Evolutionary conservation across 1,140 invertebrate genomes (phyloP).

Genomic region (Hypothenemus hampei): DNA sequence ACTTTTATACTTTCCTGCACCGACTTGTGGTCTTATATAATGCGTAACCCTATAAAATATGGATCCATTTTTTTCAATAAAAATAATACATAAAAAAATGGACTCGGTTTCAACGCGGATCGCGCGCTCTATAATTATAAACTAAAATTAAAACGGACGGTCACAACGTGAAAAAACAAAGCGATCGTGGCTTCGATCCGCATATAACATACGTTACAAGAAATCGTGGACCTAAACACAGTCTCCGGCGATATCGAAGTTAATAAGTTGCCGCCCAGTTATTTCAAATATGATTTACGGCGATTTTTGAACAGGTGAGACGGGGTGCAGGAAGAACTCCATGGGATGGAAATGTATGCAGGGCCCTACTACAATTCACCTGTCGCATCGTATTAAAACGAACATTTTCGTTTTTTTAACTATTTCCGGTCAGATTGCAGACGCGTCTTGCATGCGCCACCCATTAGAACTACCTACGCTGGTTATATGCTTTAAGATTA

Average conservation of each 20-base stretch:
- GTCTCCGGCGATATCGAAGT: constrained; percentile 37
- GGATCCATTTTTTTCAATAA: constrained; percentile 44
- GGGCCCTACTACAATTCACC: constrained; percentile 38
- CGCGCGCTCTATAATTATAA: constrained; percentile 43
- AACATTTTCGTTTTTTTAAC: constrained; percentile 43
- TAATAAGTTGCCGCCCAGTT: constrained; percentile 47
- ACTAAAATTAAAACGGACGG: constrained; percentile 40
- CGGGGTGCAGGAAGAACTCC: constrained; percentile 24
- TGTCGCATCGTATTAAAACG: constrained; percentile 38
- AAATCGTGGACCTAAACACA: constrained; percentile 27
- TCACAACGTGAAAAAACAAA: constrained; percentile 37
- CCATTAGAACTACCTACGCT: constrained; percentile 6
- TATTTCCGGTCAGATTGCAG: constrained; percentile 39
- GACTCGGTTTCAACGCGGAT: constrained; percentile 42
- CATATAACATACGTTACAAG: constrained; percentile 21
- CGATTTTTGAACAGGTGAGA: constrained; percentile 42
- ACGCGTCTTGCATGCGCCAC: constrained; percentile 26
- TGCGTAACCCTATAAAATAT: constrained; percentile 42
- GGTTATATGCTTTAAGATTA: no score
- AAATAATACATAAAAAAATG: no score
- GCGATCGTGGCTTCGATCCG: constrained; percentile 29
- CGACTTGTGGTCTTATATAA: no score
- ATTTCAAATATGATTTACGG: constrained; percentile 47
- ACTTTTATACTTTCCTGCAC: no score
- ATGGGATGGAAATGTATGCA: no score